Conservation (phyloP, 2,888 invertebrate genomes). For the Torymus texanus region DNA sequence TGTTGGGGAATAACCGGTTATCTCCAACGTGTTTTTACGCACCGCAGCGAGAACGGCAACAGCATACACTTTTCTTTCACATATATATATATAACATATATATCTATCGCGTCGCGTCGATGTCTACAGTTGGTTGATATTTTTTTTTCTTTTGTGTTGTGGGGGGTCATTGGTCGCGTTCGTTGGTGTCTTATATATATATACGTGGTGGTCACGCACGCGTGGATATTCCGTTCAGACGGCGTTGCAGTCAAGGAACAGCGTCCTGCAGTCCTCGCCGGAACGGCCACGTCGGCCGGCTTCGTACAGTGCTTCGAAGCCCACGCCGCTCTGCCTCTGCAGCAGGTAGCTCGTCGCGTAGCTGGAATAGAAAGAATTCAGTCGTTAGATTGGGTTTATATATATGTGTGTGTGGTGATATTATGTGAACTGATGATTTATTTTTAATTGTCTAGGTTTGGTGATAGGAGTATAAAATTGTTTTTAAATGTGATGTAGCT, state of each 20-base stretch:
- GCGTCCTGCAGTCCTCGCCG: conserved; percentile 89
- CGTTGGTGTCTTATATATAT: no score
- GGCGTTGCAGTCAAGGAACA: conserved; percentile 92
- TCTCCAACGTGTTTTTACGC: no score
- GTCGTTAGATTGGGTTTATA: not conserved
- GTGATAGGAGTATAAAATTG: no score
- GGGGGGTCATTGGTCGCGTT: not conserved
- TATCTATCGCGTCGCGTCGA: conserved; percentile 1
- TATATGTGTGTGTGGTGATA: not conserved
- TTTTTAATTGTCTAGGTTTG: no score
- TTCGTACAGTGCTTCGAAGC: conserved; percentile 88
- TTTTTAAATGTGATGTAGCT: no score
- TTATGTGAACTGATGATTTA: not conserved
- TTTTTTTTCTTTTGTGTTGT: no score
- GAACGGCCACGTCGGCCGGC: conserved; percentile 91
- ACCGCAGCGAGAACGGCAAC: no score
- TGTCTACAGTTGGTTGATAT: no score
- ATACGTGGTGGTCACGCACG: not conserved
- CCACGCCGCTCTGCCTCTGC: conserved; percentile 83
- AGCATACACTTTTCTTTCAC: not conserved
- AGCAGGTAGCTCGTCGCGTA: conserved; percentile 91
- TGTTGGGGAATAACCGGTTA: no score
- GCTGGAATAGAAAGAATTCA: conserved; percentile 74
- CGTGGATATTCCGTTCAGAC: conserved; percentile 77
- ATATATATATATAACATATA: conserved; percentile 18